phyloP scores from a whole-genome alignment of 2,113 vertebrate genomes.

The Crotalus horridus region DNA sequence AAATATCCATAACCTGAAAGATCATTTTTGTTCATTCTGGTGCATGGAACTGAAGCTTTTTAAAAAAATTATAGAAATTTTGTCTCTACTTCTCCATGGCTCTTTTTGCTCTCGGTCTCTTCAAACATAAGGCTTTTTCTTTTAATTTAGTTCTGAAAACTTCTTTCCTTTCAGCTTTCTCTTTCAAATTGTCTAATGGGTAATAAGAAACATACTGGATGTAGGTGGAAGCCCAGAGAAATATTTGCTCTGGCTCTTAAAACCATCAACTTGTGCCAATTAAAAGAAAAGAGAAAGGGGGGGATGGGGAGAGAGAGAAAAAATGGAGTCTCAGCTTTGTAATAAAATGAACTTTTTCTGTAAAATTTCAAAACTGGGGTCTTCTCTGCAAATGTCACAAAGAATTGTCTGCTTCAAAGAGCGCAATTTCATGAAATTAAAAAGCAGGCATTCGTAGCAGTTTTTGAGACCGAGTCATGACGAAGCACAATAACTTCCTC shows the following conservation, averaged over 20 bases:
- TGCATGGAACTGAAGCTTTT: not conserved
- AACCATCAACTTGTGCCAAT: slow-evolving; percentile 38
- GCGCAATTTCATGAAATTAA: slow-evolving; percentile 36
- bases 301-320: not conserved
- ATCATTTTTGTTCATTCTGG: not conserved
- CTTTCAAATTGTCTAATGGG: slow-evolving; percentile 48
- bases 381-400: slow-evolving; percentile 32
- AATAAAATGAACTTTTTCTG: slow-evolving; percentile 51
- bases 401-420: slow-evolving; percentile 42
- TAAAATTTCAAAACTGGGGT: slow-evolving; percentile 42
- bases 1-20: not conserved
- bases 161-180: slow-evolving; percentile 49
- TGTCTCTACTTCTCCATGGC: not conserved
- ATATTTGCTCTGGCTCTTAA: slow-evolving; percentile 45
- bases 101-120: not conserved
- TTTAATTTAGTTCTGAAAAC: slow-evolving; percentile 21
- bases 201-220: slow-evolving; percentile 53
- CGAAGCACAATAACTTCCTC: slow-evolving; percentile 29
- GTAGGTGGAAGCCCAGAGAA: slow-evolving; percentile 50
- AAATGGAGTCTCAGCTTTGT: slow-evolving; percentile 44
- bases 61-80: not conserved
- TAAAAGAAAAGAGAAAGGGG: slow-evolving; percentile 4
- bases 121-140: slow-evolving; percentile 13
- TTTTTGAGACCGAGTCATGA: slow-evolving; percentile 20
- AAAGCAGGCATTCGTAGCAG: slow-evolving; percentile 15